phyloP scores from a whole-genome alignment of 2,888 invertebrate genomes.

The Linyphia triangularis region DNA sequence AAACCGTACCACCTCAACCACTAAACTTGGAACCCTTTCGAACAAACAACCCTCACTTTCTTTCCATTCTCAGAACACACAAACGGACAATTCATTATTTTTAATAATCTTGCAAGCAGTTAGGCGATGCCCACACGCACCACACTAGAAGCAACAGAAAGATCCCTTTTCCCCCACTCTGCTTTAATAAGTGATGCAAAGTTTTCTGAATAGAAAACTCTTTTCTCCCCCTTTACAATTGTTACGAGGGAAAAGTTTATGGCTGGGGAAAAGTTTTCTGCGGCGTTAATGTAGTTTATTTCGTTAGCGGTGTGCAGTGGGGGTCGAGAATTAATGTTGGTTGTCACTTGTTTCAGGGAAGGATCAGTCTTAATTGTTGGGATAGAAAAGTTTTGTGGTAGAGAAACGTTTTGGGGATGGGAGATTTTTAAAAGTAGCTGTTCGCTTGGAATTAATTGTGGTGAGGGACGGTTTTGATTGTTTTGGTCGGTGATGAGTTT shows the following conservation, averaged over 20 bases:
- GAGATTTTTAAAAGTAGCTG: constrained; percentile 48
- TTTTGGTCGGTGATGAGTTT: background rate
- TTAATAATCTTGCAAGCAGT: constrained; percentile 65
- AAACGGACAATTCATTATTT: constrained; percentile 72
- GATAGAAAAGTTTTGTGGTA: constrained; percentile 40
- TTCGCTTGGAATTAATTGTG: constrained; percentile 37
- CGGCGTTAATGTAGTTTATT: constrained; percentile 62
- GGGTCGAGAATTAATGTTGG: constrained; percentile 45
- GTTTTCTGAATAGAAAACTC: constrained; percentile 26
- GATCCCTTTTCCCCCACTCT: background rate
- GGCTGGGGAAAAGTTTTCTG: constrained; percentile 67
- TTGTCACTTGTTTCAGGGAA: constrained; percentile 46
- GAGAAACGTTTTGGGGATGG: background rate
- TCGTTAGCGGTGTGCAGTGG: constrained; percentile 8
- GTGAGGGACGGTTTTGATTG: background rate
- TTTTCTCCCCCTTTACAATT: constrained; percentile 29
- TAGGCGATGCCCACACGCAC: background rate
- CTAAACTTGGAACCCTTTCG: constrained; percentile 39
- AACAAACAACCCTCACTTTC: constrained; percentile 5
- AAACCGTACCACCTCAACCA: background rate
- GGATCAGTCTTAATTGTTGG: constrained; percentile 66
- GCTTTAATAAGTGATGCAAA: constrained; percentile 47
- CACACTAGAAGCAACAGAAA: constrained; percentile 55
- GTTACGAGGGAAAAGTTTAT: constrained; percentile 56
- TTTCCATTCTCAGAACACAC: constrained; percentile 31